Evolutionary conservation across 2,888 invertebrate genomes (phyloP), one percentile per base, ranked within the genome.

Genomic region (Operophtera brumata): DNA sequence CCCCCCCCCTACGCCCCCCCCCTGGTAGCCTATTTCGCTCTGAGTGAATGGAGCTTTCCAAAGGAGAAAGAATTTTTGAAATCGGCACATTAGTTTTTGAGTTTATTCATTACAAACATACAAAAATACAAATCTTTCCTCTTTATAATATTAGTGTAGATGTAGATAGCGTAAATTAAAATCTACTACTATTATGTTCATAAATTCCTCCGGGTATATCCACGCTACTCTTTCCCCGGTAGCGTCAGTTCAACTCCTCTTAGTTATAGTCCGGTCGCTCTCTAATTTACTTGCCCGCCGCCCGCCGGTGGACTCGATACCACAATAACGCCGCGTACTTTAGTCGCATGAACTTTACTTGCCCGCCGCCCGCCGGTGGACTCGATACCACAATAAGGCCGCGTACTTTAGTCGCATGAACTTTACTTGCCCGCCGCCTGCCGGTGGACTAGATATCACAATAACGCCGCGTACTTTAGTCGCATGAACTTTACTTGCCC

Each of bases 201-300:
- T n/a, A n/a, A n/a, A n/a, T n/a, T n/a, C n/a, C n/a, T n/a, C n/a
- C n/a, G n/a, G 64, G 54, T 64, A 10, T 67, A 60, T 82, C 85
- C 73, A 59, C 56, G 58, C 35, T 52, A 66, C 10, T 20, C 73
- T 73, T 64, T 67, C 74, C 54, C 54, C 64, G 67, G 64, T 70
- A 67, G 78, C 78, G 77, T 75, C 79, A 80, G 80, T 82, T 77
- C 73, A 80, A 78, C 81, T 78, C 68, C 76, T 84, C 84, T 86
- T 84, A 84, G 85, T 83, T 85, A 83, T 78, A 85, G 82, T 78
- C 83, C 77, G 76, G 83, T 80, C 78, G 80, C 79, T 86, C 84
- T 86, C 86, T 86, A 87, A 86, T 86, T 87, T 84, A 86, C 86
- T 84, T 77, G 82, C 70, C 78, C 78, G 79, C 80, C 79, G 76